These are phyloP conservation scores for Goniozus legneri DNA, from an alignment of 1,140 invertebrate genomes.

Conservation along the genomic window DNA sequence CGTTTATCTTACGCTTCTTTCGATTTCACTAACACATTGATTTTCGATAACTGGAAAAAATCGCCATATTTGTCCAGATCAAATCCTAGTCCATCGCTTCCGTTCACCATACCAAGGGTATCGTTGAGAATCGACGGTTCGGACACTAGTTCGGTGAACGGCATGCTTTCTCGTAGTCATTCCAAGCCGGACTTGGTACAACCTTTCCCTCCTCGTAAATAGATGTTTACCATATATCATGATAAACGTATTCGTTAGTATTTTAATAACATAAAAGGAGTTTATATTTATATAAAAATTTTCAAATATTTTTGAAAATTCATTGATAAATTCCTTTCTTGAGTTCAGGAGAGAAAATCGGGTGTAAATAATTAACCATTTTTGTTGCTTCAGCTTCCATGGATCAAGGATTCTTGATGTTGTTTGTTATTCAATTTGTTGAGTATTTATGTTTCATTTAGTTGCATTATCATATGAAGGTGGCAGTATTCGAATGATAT, in stretches of 20 bases:
- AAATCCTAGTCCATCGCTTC: conserved; percentile 37
- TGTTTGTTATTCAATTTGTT: too few relatives aligned
- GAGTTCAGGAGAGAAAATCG: too few relatives aligned
- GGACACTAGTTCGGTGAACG: conserved; percentile 36
- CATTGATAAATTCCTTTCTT: background rate
- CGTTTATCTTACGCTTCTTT: conserved; percentile 41
- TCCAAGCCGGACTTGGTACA: conserved; percentile 31
- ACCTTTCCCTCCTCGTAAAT: conserved; percentile 34
- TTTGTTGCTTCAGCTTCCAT: too few relatives aligned
- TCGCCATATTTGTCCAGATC: conserved; percentile 33
- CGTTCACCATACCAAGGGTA: conserved; percentile 47
- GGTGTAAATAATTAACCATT: too few relatives aligned
- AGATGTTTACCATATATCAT: too few relatives aligned
- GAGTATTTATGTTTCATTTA: too few relatives aligned
- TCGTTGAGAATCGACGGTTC: conserved; percentile 37
- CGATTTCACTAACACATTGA: conserved; percentile 32
- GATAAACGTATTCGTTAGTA: background rate
- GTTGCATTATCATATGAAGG: too few relatives aligned
- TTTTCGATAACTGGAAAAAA: conserved; percentile 34
- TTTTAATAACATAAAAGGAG: too few relatives aligned
- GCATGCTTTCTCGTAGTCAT: conserved; percentile 37
- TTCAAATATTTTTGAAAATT: conserved; percentile 5
- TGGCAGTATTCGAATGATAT: too few relatives aligned
- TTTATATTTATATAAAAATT: too few relatives aligned
- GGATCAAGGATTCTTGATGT: too few relatives aligned